Percentiles rank a stretch among this genome's conserved stretches.
phyloP scores from a whole-genome alignment of 1,140 invertebrate genomes.

The Myzus persicae region DNA sequence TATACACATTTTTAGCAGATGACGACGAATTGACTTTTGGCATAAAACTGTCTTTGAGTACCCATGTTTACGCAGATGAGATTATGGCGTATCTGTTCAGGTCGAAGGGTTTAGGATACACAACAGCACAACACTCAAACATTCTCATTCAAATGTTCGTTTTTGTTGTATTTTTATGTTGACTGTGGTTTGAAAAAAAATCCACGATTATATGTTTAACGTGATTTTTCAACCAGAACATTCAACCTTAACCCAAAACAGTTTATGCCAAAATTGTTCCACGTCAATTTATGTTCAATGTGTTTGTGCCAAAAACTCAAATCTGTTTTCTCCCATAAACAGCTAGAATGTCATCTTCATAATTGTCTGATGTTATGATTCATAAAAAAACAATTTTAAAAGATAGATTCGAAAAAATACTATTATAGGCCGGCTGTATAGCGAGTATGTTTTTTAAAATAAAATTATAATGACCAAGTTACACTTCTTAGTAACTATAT shows the following conservation, averaged over 20 bases:
- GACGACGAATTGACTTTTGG: neutral
- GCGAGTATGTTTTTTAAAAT: neutral
- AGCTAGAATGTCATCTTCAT: neutral
- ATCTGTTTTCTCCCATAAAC: slow-evolving; percentile 25
- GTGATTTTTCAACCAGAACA: slow-evolving; percentile 16
- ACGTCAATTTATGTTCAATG: slow-evolving; percentile 1
- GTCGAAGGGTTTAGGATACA: neutral
- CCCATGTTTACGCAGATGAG: neutral
- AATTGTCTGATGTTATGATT: neutral
- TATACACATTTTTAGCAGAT: slow-evolving; percentile 1
- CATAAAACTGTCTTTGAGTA: neutral
- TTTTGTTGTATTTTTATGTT: neutral
- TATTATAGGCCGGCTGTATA: no score
- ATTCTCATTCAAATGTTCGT: neutral
- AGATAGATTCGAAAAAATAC: neutral
- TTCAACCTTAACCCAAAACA: slow-evolving; percentile 44
- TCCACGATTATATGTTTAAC: neutral
- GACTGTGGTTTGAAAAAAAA: neutral
- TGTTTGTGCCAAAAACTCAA: slow-evolving; percentile 37
- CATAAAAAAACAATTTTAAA: neutral
- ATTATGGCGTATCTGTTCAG: neutral
- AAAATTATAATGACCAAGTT: neutral
- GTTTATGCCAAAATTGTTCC: slow-evolving; percentile 36
- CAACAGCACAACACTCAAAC: neutral
- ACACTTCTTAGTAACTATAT: neutral